A percentile compares a stretch with the other conserved stretches of the same genome.
phyloP scores from a whole-genome alignment of 2,113 vertebrate species.

The Gallinago media region DNA sequence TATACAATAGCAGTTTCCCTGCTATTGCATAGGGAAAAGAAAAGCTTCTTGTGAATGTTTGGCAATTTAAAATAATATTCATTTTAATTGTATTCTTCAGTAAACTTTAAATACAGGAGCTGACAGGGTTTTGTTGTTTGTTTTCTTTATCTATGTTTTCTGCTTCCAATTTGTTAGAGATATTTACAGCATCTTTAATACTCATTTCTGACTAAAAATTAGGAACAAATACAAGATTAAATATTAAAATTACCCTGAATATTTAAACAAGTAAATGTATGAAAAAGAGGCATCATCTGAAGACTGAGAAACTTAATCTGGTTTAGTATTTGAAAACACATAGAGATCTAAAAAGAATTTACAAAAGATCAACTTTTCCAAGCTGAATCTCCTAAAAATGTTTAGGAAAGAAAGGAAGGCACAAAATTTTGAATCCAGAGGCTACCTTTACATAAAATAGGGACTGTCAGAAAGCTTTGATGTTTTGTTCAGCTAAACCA shows the following conservation, averaged over 20 bases:
- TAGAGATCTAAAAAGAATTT: not conserved
- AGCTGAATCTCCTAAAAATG: not conserved
- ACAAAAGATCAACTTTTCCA: not conserved
- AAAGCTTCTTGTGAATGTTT: not conserved
- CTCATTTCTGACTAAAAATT: not conserved
- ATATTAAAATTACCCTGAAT: not conserved
- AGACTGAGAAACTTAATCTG: not conserved
- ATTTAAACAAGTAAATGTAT: not conserved
- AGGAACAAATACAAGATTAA: not conserved
- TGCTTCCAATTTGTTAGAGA: not conserved
- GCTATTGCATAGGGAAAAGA: not conserved
- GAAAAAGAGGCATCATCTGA: not conserved
- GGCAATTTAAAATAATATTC: not conserved
- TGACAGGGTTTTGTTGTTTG: not conserved
- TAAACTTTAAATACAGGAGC: not conserved
- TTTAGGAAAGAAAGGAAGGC: not conserved
- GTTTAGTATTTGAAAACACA: not conserved
- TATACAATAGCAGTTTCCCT: not conserved
- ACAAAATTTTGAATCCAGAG: not conserved
- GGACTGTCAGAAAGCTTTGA: not conserved
- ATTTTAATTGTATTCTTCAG: not conserved
- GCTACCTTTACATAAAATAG: not conserved
- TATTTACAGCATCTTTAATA: not conserved
- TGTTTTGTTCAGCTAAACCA: slow-evolving; percentile 5
- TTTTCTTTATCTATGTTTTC: not conserved